These are phyloP conservation scores for Mohoua ochrocephala DNA, from an alignment of 2,113 vertebrate genomes.

Conservation along the genomic window DNA sequence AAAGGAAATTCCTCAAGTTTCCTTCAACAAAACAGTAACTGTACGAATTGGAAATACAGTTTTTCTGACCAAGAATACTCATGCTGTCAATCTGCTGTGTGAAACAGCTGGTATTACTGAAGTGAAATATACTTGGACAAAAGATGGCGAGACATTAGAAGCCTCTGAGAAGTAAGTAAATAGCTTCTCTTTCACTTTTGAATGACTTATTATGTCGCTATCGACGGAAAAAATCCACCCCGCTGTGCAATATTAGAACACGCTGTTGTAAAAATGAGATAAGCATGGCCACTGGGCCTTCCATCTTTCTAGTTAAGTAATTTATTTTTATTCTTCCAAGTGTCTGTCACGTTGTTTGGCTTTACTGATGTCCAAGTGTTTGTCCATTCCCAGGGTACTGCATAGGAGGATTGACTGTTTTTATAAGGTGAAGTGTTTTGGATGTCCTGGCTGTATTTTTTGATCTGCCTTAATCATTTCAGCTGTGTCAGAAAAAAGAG, in stretches of 20 bases:
- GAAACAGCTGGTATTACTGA: conserved; percentile 51
- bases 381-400: neutral
- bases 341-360: neutral
- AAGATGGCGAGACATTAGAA: conserved; percentile 76
- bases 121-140: conserved; percentile 81
- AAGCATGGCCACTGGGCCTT: neutral
- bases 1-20: conserved; percentile 62
- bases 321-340: neutral
- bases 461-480: neutral
- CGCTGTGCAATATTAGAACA: neutral
- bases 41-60: conserved; percentile 73
- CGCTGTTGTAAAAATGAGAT: neutral
- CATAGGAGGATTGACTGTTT: neutral
- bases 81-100: conserved; percentile 76
- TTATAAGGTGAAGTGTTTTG: neutral
- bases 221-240: conserved; percentile 1
- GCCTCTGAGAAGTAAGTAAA: conserved; percentile 77
- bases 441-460: neutral
- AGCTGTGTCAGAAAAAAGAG: neutral
- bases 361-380: neutral
- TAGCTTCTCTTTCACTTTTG: neutral
- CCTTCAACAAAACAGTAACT: conserved; percentile 77
- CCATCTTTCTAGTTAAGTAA: neutral
- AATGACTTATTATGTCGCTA: neutral
- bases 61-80: conserved; percentile 79